Evolutionary conservation across 2,113 vertebrate genomes (phyloP), one percentile per base, ranked within the genome.

Genomic region (mouse (Mus musculus)): DNA sequence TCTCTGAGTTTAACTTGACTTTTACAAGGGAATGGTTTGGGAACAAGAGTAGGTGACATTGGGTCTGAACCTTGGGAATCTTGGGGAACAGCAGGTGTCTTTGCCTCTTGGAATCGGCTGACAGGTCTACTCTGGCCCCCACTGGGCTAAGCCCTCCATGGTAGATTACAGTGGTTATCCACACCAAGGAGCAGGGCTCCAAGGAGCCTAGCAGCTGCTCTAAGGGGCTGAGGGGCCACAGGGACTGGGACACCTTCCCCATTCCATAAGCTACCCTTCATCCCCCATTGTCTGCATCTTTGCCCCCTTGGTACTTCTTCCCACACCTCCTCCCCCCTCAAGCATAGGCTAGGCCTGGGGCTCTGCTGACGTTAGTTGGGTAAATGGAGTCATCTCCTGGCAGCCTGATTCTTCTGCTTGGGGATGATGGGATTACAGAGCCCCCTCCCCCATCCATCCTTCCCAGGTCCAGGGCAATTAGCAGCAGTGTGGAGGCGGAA

Each of bases 61-160:
- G 81, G 69, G 93, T 69, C 65, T 69, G 65, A 28, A 33, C 65
- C 65, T 69, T 69, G 65, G 65, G 5, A 69, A 69, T 12, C 67
- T 78, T 80, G 39, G 3, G 22, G 36, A 54, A 42, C 3, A 85
- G 84, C 97, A 97, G 94, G 96, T 97, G 97, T 96, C 96, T 76
- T 90, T 88, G 92, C 85, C 71, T 80, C 86, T 56, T 71, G 39
- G 84, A 93, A 85, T n/a, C 0, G 30, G 73, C 89, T 95, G 97
- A 90, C 93, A 90, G 93, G 78, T 75, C 56, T 13, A 52, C 71
- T 36, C 26, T 0, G 4, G 42, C 3, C 26, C 63, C 63, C 85
- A 77, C 93, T 1, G 19, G 56, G 88, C 80, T 82, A 30, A 89
- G 49, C 85, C 59, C 36, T 56, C 77, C 54, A 4, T 14, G 96